Base-by-base conservation (phyloP, 2,113 vertebrate species). In the Equus quagga region DNA sequence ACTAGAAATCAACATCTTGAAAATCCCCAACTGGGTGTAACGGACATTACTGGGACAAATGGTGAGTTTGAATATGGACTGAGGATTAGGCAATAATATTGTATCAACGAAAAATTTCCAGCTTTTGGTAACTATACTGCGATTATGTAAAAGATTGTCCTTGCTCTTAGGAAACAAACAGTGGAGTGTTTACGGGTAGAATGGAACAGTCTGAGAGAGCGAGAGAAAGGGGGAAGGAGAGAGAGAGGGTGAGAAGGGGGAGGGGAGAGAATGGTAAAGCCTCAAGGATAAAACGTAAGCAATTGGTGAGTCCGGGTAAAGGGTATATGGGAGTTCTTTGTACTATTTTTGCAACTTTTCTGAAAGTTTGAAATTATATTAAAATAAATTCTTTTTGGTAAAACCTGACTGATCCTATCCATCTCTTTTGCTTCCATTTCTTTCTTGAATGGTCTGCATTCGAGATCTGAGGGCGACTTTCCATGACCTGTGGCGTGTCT, bases 401-500 rank as follows among this genome's bases (percentile, higher is more conserved):
- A 81, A 41, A n/a, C 5, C n/a, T 60, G 51, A 56, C 36, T 36
- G 51, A n/a, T 64, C 46, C 36, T 65, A 31, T 6, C 24, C 1
- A 44, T 49, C 36, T 41, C 15, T 26, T 78, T 24, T 60, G 11
- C 65, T 54, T 46, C 26, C 2, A 9, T 82, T 62, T 93, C 6
- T 56, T 46, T 87, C n/a, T 67, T 10, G 88, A 65, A 60, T 36
- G 58, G 26, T 69, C 36, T 76, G 6, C 28, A 10, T 33, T 41
- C 23, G 69, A 93, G n/a, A 51, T 46, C 5, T 18, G 49, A 78
- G 76, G 11, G 75, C 51, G 51, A 33, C 8, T 33, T 31, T 13
- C 54, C 10, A 11, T 21, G 8, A 1, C 3, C 19, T 2, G 6
- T 4, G 7, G 4, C 0, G 0, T 6, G 17, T 56, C 28, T 91